Evolutionary conservation across 1,140 invertebrate genomes (phyloP), one percentile per base, ranked within the genome.

Genomic region (Lithobius niger): DNA sequence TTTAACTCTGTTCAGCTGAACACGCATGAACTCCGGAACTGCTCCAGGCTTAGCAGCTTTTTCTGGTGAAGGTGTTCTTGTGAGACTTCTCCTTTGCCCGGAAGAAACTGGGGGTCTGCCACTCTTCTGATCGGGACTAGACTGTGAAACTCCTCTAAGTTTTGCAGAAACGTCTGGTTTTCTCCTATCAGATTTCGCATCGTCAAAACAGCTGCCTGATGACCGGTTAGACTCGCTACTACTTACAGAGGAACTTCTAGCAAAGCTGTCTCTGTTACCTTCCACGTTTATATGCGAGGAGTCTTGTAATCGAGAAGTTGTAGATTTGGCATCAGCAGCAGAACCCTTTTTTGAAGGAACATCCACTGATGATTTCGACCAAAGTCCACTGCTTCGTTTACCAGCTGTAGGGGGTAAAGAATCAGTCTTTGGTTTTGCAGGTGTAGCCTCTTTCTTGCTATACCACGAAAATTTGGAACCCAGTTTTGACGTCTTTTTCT

Each of bases 21-120:
- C 79, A 59, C 81, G 77, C 59, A 83, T 69, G 64, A 83, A 83
- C 67, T 83, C 81, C 1, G 81, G 81, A n/a, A 82, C 72, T 26
- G 67, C 25, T 15, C 27, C 31, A 42, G 43, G 21, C 13, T 55
- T 36, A 36, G 47, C 18, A 55, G 27, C 27, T 60, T 60, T 56
- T 48, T 27, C 15, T 50, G 24, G 1, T 27, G 28, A 43, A 27
- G 19, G 2, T 47, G 43, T 49, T 54, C 57, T 22, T 36, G n/a
- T n/a, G n/a, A n/a, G 31, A 36, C 6, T 36, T n/a, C n/a, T n/a
- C n/a, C n/a, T n/a, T n/a, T n/a, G n/a, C n/a, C n/a, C n/a, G n/a
- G n/a, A n/a, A n/a, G n/a, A n/a, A n/a, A n/a, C n/a, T n/a, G n/a
- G n/a, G n/a, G n/a, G n/a, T n/a, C n/a, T n/a, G n/a, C n/a, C n/a